Conservation (phyloP, 2,888 invertebrate genomes). For the Calameuta idolon region DNA sequence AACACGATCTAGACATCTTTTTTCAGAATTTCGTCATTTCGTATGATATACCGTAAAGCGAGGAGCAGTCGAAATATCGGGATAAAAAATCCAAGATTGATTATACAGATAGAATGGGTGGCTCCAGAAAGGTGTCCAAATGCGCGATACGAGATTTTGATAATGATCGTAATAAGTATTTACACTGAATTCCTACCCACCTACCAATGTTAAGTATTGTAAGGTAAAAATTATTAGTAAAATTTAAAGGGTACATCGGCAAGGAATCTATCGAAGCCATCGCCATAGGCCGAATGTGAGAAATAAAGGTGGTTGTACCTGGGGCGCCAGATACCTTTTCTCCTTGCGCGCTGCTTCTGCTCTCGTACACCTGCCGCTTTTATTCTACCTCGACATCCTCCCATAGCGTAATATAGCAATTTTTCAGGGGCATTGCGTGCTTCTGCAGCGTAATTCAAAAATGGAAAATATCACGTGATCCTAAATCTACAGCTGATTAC, state of each 20-base stretch:
- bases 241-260: not conserved
- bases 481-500: constrained; percentile 43
- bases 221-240: not conserved
- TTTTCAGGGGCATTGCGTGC: constrained; percentile 37
- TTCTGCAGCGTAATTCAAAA: constrained; percentile 37
- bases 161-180: not conserved
- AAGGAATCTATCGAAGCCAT: not conserved
- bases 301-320: not conserved
- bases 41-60: not conserved
- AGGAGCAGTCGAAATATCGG: not conserved
- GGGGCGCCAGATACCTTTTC: not conserved
- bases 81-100: not conserved
- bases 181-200: not conserved
- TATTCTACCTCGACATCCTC: not conserved
- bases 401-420: constrained; percentile 22
- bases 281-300: not conserved
- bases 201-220: not conserved
- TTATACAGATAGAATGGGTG: not conserved
- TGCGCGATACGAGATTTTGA: not conserved
- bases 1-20: not conserved
- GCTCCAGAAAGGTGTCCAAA: not conserved
- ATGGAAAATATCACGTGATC: constrained; percentile 31
- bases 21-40: not conserved
- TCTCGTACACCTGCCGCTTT: not conserved
- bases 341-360: not conserved